Percentiles rank a stretch among this genome's conserved stretches.
phyloP scores from a whole-genome alignment of 1,140 invertebrate species.

The Bursaphelenchus mucronatus region DNA sequence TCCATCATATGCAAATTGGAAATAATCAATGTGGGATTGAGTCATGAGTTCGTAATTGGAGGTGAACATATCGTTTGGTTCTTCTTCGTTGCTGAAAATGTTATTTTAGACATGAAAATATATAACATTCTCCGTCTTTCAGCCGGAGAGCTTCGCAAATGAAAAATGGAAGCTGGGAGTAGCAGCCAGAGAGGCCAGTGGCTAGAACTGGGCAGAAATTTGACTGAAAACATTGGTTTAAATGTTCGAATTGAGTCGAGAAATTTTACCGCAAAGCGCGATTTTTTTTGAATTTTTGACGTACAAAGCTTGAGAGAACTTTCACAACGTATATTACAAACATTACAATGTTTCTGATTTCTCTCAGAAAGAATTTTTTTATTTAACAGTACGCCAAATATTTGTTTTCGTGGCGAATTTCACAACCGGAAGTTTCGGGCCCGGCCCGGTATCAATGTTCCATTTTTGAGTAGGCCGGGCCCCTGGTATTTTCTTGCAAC shows the following conservation, averaged over 20 bases:
- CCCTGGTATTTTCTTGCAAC: too few species aligned
- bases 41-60: constrained; percentile 32
- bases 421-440: too few species aligned
- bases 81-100: constrained; percentile 7
- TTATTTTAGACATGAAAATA: background rate
- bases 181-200: constrained; percentile 81
- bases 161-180: constrained; percentile 76
- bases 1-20: constrained; percentile 42
- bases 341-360: too few species aligned
- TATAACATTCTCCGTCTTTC: constrained; percentile 73
- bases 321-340: too few species aligned
- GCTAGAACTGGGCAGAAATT: constrained; percentile 81
- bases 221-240: constrained; percentile 65
- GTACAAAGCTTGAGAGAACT: too few species aligned
- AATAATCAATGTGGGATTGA: constrained; percentile 26
- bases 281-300: too few species aligned
- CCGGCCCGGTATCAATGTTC: too few species aligned
- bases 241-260: background rate
- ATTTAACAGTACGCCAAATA: too few species aligned
- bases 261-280: too few species aligned
- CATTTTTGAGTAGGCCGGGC: too few species aligned
- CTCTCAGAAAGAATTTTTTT: too few species aligned
- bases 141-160: constrained; percentile 53
- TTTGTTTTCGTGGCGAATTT: too few species aligned
- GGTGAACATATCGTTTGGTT: constrained; percentile 24